These are phyloP conservation scores for Aurelia coerulea DNA, from an alignment of 30 jellyfish, hydroid and myxozoan genomes.

Conservation along the genomic window DNA sequence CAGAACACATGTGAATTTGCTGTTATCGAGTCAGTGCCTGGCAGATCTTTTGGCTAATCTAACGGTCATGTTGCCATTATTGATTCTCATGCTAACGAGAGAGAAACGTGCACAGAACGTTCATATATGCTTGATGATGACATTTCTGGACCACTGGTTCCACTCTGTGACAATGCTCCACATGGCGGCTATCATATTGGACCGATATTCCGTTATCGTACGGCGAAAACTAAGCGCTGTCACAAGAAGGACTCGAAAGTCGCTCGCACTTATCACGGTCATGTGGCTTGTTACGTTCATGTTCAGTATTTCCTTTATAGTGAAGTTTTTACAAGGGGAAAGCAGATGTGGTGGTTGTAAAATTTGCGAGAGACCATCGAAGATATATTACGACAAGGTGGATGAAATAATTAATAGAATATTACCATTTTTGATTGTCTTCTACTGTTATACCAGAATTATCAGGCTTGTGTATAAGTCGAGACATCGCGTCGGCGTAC, in stretches of 20 bases:
- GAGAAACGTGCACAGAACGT: conserved; percentile 16
- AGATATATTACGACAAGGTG: conserved; percentile 4
- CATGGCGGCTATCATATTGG: conserved; percentile 50
- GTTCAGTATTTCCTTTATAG: conserved; percentile 5
- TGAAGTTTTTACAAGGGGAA: not conserved
- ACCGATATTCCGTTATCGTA: conserved; percentile 52
- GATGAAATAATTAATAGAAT: conserved; percentile 30
- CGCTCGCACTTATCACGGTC: conserved; percentile 45
- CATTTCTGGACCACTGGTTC: conserved; percentile 55
- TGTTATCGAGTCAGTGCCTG: conserved; percentile 35
- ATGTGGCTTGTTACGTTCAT: conserved; percentile 39
- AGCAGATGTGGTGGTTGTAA: not conserved
- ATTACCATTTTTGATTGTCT: conserved; percentile 6
- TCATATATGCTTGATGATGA: conserved; percentile 8
- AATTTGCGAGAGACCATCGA: conserved; percentile 7
- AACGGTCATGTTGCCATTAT: conserved; percentile 43
- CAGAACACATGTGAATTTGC: conserved; percentile 50
- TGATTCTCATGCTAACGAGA: not conserved
- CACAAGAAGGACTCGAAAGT: conserved; percentile 26
- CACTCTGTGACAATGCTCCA: conserved; percentile 59
- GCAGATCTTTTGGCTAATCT: conserved; percentile 27
- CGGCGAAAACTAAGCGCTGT: conserved; percentile 16
- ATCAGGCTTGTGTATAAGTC: conserved; percentile 25
- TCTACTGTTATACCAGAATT: conserved; percentile 34
- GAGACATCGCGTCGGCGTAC: conserved; percentile 35